These are phyloP conservation scores for Stegastes partitus DNA, from an alignment of 2,113 vertebrate species.

Conservation along the genomic window DNA sequence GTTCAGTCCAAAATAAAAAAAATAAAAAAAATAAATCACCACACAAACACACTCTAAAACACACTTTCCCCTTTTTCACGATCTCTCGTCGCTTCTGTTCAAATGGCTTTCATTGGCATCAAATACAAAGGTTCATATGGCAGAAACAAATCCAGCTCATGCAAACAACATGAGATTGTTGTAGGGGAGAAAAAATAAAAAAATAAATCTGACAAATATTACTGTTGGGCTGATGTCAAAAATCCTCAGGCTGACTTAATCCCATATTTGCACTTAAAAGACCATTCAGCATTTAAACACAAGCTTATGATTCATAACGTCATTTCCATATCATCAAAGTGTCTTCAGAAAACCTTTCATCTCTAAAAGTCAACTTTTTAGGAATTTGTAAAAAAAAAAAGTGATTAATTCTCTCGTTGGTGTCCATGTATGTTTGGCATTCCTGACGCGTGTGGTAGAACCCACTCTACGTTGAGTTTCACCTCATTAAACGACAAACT, in stretches of 20 bases:
- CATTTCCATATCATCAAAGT: conserved; percentile 77
- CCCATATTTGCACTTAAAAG: conserved; percentile 80
- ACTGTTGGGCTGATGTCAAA: conserved; percentile 65
- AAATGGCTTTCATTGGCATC: conserved; percentile 77
- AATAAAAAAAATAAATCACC: no score
- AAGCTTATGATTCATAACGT: conserved; percentile 60
- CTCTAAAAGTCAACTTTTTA: conserved; percentile 63
- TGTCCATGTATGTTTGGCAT: not conserved
- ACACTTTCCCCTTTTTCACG: conserved; percentile 55
- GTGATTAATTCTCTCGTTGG: conserved; percentile 11
- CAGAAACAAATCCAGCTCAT: conserved; percentile 75
- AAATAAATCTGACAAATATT: conserved; percentile 59
- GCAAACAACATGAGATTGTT: conserved; percentile 77
- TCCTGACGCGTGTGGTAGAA: not conserved
- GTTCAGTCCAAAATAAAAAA: conserved; percentile 80
- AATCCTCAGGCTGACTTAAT: conserved; percentile 69
- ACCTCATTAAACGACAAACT: conserved; percentile 5
- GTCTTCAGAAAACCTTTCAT: conserved; percentile 69
- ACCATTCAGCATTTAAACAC: conserved; percentile 71
- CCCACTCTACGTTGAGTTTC: not conserved
- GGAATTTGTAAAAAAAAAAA: conserved; percentile 14
- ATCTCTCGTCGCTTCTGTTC: conserved; percentile 62
- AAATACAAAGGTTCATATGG: conserved; percentile 71
- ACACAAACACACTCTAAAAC: conserved; percentile 60
- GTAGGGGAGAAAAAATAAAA: conserved; percentile 16